phyloP scores from a whole-genome alignment of 1,140 invertebrate species.

The Aphaenogaster rudis region DNA sequence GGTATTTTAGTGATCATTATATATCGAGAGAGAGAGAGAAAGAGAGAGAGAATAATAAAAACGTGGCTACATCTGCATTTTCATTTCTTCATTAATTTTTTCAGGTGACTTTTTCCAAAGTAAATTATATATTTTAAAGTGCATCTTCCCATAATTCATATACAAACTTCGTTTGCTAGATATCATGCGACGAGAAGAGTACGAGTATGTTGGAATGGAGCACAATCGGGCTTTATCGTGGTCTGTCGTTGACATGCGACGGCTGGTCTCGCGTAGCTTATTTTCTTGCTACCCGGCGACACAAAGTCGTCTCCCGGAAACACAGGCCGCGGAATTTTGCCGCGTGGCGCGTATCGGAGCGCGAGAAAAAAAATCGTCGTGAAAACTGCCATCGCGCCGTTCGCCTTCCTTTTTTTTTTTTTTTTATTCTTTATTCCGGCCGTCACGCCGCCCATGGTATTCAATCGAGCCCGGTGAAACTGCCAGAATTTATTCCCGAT shows the following conservation, averaged over 20 bases:
- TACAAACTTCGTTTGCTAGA: not conserved
- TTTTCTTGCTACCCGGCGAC: constrained; percentile 24
- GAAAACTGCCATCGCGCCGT: not conserved
- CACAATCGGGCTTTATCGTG: constrained; percentile 25
- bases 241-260: constrained; percentile 4
- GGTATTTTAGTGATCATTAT: not conserved
- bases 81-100: not conserved
- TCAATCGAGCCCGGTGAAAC: constrained; percentile 70
- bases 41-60: not conserved
- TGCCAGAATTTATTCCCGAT: constrained; percentile 73
- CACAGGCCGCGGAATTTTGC: not conserved
- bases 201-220: not conserved
- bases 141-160: constrained; percentile 9
- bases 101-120: not conserved
- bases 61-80: not conserved
- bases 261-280: not conserved
- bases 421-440: constrained; percentile 27
- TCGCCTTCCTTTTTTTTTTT: constrained; percentile 40
- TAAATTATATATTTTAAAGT: not conserved
- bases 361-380: not conserved
- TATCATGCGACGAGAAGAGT: not conserved
- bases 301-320: constrained; percentile 15
- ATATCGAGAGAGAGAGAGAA: too few species aligned
- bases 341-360: constrained; percentile 10
- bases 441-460: constrained; percentile 55